Evolutionary conservation across 2,113 vertebrate species (phyloP).

Genomic region (Aptenodytes forsteri): DNA sequence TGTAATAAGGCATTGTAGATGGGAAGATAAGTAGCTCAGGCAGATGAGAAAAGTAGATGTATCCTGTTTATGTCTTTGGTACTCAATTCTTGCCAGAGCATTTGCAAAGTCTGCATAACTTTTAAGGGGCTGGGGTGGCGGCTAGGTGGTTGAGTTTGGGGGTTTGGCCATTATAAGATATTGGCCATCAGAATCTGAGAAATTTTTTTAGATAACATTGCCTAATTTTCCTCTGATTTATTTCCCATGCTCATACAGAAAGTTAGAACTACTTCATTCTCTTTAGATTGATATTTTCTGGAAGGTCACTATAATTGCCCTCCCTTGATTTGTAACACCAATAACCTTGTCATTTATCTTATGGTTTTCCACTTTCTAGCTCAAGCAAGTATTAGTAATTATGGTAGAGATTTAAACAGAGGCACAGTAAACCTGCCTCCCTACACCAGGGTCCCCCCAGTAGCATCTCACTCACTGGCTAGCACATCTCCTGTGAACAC

Average conservation of each 20-base stretch:
- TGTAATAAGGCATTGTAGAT: neutral
- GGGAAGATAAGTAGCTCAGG: neutral
- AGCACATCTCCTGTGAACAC: accelerated
- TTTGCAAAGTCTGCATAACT: neutral
- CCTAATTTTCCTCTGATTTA: neutral
- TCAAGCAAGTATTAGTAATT: neutral
- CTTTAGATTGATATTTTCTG: neutral
- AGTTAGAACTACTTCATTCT: neutral
- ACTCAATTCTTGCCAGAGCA: neutral
- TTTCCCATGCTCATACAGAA: neutral
- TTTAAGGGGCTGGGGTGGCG: neutral
- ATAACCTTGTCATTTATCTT: neutral
- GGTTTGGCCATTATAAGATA: neutral
- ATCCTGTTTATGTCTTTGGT: neutral
- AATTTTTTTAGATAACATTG: neutral
- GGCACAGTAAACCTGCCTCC: neutral
- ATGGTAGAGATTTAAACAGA: neutral
- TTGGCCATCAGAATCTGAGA: neutral
- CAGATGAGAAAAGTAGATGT: neutral
- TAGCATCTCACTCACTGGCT: accelerated
- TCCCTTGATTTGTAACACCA: neutral
- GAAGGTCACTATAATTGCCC: neutral
- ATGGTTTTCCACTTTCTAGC: neutral
- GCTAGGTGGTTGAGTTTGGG: neutral
- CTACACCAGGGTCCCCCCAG: accelerated